Base-by-base conservation (phyloP, 2,888 invertebrate species). In the Malachius bipustulatus region DNA sequence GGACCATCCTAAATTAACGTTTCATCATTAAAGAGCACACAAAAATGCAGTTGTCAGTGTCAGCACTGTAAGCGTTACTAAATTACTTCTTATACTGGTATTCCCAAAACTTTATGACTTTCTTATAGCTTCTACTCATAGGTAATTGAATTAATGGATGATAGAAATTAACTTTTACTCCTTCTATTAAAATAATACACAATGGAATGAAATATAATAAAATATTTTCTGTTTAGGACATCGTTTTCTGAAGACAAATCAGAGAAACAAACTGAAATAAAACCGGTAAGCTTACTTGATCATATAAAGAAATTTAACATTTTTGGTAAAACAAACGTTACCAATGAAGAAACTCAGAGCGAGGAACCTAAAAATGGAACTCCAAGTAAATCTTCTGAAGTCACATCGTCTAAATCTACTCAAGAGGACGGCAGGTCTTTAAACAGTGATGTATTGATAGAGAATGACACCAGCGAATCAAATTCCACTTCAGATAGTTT, bases 221-320 rank as follows among this genome's bases (percentile, higher is more conserved):
- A n/a, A n/a, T n/a, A n/a, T n/a, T n/a, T n/a, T n/a, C n/a, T 13
- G 14, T 35, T 3, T 12, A 42, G 42, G 42, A 34, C 32, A 9
- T 33, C 32, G 2, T 30, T 36, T 13, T 27, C 29, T 33, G 37
- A 39, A 26, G 40, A 40, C 10, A 34, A 35, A 16, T 9, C 31
- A n/a, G 31, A 30, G 14, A 15, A 4, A 10, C 26, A 29, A 12
- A 24, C 16, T 3, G 38, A 40, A 40, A 16, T 38, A 2, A 37
- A 42, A 28, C 34, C 35, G 3, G 26, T 46, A 6, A 45, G 45
- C 34, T 42, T 45, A 11, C 42, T 46, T 14, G 46, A 46, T 14
- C 45, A 45, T 19, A 19, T 45, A 2, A 46, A 46, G 16, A 46
- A 45, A 10, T 42, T 39, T 14, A 36, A 44, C 27, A 37, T 46